Evolutionary conservation across 2,888 invertebrate genomes (phyloP).

Genomic region (Mesorhabditis sp.): DNA sequence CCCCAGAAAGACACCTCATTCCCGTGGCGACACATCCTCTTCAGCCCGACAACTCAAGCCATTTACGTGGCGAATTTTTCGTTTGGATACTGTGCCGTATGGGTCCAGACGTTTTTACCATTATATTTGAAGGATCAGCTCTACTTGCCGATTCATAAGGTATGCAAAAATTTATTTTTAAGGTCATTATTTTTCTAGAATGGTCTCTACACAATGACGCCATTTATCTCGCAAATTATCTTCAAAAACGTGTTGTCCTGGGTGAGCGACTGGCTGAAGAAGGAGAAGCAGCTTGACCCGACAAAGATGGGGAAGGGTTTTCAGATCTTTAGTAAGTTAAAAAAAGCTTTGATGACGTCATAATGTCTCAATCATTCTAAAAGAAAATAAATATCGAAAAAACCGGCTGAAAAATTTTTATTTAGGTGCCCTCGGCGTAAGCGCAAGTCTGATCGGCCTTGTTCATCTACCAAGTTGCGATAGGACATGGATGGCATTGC

Average conservation of each 20-base stretch:
- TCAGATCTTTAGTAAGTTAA: not conserved
- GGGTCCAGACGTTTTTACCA: not conserved
- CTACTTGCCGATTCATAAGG: conserved; percentile 6
- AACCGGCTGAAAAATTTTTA: not conserved
- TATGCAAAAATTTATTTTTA: not conserved
- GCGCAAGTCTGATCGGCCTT: not conserved
- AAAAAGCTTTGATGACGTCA: not conserved
- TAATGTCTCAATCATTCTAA: not conserved
- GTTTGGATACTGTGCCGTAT: conserved; percentile 2
- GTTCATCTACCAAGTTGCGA: not conserved
- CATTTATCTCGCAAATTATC: conserved; percentile 4
- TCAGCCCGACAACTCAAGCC: not conserved
- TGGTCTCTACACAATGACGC: not conserved
- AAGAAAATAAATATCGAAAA: too few species aligned
- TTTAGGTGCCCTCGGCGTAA: not conserved
- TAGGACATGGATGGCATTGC: not conserved
- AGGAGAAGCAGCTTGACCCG: not conserved
- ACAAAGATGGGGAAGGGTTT: not conserved
- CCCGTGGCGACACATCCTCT: not conserved
- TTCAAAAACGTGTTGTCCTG: not conserved
- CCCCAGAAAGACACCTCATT: not conserved
- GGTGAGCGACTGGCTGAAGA: not conserved
- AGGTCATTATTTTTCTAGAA: not conserved
- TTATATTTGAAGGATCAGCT: not conserved
- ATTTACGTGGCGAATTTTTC: not conserved